These are phyloP conservation scores for Drosophila affinis DNA, from an alignment of 2,888 invertebrate species.

Conservation along the genomic window DNA sequence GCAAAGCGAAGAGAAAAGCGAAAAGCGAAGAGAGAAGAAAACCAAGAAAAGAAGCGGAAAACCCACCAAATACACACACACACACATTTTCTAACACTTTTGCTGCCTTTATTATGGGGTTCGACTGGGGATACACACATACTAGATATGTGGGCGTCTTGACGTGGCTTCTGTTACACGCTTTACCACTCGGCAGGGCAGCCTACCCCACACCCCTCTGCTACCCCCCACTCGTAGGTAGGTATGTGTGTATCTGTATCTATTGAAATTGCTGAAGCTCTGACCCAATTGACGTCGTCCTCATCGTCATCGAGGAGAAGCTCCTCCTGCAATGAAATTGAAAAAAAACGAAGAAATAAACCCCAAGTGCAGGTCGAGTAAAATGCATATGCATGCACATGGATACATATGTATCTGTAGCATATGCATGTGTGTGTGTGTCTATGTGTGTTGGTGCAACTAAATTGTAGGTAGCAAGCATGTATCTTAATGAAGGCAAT, in stretches of 20 bases:
- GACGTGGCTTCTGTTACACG: constrained; percentile 73
- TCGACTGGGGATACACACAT: background rate
- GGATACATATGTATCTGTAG: background rate
- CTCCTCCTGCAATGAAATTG: constrained; percentile 38
- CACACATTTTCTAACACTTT: constrained; percentile 43
- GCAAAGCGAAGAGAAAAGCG: constrained; percentile 29
- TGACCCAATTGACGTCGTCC: constrained; percentile 73
- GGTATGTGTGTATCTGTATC: constrained; percentile 38
- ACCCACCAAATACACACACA: constrained; percentile 1
- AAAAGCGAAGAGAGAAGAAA: constrained; percentile 8
- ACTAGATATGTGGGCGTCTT: constrained; percentile 51
- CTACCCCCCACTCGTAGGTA: constrained; percentile 10
- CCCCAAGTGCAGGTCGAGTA: constrained; percentile 44
- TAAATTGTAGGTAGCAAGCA: constrained; percentile 79
- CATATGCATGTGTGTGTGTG: constrained; percentile 2
- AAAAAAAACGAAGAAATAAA: constrained; percentile 13
- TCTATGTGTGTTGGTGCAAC: constrained; percentile 45
- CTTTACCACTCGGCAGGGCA: constrained; percentile 15
- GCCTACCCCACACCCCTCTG: too few relatives aligned
- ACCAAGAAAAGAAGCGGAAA: constrained; percentile 1
- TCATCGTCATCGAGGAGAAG: constrained; percentile 43
- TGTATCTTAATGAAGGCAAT: constrained; percentile 80
- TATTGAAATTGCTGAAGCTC: constrained; percentile 66
- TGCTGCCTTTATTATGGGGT: constrained; percentile 11
- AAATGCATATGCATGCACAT: constrained; percentile 32